Percentiles rank a stretch among this genome's conserved stretches.
Conservation (phyloP, 1,140 invertebrate genomes). For the Eulimnadia texana region DNA sequence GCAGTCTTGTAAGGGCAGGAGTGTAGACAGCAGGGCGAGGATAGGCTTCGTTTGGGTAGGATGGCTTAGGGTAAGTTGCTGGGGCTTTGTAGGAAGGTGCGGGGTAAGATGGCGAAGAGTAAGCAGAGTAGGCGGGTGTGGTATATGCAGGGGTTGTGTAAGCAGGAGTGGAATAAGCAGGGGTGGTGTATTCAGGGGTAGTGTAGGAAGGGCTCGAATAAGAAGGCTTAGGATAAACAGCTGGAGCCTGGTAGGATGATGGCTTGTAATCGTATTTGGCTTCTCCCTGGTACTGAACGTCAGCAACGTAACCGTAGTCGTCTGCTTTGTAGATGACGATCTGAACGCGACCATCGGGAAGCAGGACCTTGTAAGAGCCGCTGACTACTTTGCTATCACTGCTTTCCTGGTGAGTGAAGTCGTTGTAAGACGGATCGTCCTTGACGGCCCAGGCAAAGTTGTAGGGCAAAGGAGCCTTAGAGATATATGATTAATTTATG, state of each 20-base stretch:
- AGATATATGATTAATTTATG: slow-evolving; percentile 7
- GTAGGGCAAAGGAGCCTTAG: slow-evolving; percentile 20
- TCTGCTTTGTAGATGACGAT: slow-evolving; percentile 18
- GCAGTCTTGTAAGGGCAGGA: too few species aligned
- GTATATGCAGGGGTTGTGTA: neutral
- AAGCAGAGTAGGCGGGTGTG: neutral
- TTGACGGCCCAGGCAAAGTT: slow-evolving; percentile 23
- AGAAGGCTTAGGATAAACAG: neutral
- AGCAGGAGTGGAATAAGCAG: neutral
- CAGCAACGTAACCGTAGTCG: slow-evolving; percentile 4
- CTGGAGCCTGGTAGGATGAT: neutral
- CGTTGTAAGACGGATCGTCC: slow-evolving; percentile 22
- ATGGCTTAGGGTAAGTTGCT: too few species aligned
- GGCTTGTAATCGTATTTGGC: slow-evolving; percentile 8
- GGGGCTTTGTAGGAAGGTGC: too few species aligned
- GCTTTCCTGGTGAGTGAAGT: slow-evolving; percentile 21
- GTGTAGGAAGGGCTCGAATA: neutral
- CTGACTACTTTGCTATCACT: slow-evolving; percentile 20
- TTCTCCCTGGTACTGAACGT: slow-evolving; percentile 12
- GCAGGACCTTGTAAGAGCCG: slow-evolving; percentile 16
- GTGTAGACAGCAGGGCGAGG: too few species aligned
- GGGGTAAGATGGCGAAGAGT: neutral
- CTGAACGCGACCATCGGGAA: slow-evolving; percentile 17
- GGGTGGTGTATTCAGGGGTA: neutral
- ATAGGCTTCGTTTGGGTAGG: too few species aligned